phyloP scores from a whole-genome alignment of 2,888 invertebrate genomes.

The Papilio gigon region DNA sequence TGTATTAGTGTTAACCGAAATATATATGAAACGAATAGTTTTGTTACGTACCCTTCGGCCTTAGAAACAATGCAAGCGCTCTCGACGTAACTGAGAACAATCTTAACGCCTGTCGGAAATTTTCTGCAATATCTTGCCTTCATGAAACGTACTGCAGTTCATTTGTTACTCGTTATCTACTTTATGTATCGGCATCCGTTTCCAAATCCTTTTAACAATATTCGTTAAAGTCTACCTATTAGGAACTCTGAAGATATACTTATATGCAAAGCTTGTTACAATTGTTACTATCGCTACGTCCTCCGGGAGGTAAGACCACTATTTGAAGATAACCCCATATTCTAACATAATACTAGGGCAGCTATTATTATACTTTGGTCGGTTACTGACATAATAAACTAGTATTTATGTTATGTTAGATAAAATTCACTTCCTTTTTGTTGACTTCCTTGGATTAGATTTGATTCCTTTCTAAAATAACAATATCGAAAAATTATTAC shows the following conservation, averaged over 20 bases:
- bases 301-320: too few species aligned
- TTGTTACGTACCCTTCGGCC: constrained; percentile 1
- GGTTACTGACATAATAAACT: constrained; percentile 1
- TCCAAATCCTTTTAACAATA: constrained; percentile 34
- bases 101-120: constrained; percentile 36
- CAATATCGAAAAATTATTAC: neutral
- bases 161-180: constrained; percentile 35
- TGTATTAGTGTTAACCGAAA: constrained; percentile 25
- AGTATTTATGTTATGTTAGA: constrained; percentile 28
- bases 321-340: too few species aligned
- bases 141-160: constrained; percentile 46
- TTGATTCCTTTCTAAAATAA: constrained; percentile 52
- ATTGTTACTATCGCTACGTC: neutral
- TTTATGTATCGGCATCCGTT: constrained; percentile 33
- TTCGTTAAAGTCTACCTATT: constrained; percentile 23
- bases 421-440: constrained; percentile 48
- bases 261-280: neutral
- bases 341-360: too few species aligned
- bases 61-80: constrained; percentile 14
- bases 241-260: neutral
- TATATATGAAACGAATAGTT: neutral
- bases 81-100: neutral
- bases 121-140: constrained; percentile 30
- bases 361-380: too few species aligned
- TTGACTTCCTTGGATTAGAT: constrained; percentile 47